These are phyloP conservation scores for Edolisoma coerulescens DNA, from an alignment of 2,113 vertebrate species.

Conservation along the genomic window DNA sequence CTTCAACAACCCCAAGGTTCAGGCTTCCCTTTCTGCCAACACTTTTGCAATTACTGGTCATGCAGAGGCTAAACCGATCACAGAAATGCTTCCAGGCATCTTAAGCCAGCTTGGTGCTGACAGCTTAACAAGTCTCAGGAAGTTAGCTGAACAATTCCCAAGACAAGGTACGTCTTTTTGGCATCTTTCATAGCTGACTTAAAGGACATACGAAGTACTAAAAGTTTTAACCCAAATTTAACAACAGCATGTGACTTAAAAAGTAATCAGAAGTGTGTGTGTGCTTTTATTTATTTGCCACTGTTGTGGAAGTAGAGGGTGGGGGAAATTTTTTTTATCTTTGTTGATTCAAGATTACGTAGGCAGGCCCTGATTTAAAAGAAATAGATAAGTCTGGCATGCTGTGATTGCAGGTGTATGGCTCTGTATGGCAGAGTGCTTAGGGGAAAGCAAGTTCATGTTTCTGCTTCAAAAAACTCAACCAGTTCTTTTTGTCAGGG, in stretches of 20 bases:
- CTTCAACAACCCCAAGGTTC: constrained; percentile 99
- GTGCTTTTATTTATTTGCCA: background rate
- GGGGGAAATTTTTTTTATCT: background rate
- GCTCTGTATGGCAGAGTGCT: background rate
- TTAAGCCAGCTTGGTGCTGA: constrained; percentile 97
- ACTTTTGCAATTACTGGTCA: constrained; percentile 98
- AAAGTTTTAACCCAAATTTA: background rate
- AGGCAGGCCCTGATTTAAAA: background rate
- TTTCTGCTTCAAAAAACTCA: background rate
- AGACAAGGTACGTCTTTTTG: constrained; percentile 83
- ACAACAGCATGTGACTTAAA: too few relatives aligned
- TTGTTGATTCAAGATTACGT: background rate
- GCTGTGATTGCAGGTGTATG: background rate
- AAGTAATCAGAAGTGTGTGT: background rate
- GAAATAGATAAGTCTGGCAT: background rate
- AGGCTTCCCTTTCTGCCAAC: constrained; percentile 96
- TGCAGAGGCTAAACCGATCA: constrained; percentile 96
- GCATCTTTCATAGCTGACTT: background rate
- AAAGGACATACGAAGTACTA: background rate
- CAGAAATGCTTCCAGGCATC: constrained; percentile 98
- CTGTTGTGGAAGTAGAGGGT: background rate
- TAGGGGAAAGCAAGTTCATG: background rate
- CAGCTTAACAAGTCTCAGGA: constrained; percentile 96
- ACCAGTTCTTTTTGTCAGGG: background rate
- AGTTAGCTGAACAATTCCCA: constrained; percentile 96